Percentiles rank a stretch among this genome's conserved stretches.
These are phyloP conservation scores for Phoeniculus purpureus DNA, from an alignment of 2,797 vertebrate species.

Conservation along the genomic window DNA sequence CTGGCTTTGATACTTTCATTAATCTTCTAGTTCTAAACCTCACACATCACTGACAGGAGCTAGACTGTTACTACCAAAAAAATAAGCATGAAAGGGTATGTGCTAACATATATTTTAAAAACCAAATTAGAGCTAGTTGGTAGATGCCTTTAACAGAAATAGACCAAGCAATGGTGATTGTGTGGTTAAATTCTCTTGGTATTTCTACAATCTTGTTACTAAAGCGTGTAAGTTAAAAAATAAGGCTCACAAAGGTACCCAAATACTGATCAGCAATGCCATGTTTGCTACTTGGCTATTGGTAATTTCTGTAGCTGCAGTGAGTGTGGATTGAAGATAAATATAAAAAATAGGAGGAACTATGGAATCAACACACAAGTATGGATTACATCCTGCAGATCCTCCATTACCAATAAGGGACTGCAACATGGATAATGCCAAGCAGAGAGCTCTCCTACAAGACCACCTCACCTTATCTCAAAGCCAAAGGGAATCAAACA, in stretches of 20 bases:
- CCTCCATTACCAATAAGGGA: background rate
- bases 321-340: background rate
- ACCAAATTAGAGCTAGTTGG: background rate
- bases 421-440: slow-evolving; percentile 34
- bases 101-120: background rate
- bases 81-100: background rate
- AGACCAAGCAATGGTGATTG: background rate
- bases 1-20: background rate
- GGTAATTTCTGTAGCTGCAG: background rate
- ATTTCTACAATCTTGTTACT: background rate
- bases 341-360: background rate
- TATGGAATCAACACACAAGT: background rate
- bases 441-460: slow-evolving; percentile 32
- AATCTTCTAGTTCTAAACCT: background rate
- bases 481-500: slow-evolving; percentile 52
- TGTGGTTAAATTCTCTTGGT: background rate
- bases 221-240: background rate
- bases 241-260: background rate
- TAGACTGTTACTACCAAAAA: background rate
- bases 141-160: background rate
- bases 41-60: background rate
- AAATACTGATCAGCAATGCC: background rate
- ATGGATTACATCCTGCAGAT: background rate
- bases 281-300: background rate
- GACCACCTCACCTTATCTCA: slow-evolving; percentile 31